phyloP scores from a whole-genome alignment of 2,797 vertebrate species.

The Sebastes wilsoni region DNA sequence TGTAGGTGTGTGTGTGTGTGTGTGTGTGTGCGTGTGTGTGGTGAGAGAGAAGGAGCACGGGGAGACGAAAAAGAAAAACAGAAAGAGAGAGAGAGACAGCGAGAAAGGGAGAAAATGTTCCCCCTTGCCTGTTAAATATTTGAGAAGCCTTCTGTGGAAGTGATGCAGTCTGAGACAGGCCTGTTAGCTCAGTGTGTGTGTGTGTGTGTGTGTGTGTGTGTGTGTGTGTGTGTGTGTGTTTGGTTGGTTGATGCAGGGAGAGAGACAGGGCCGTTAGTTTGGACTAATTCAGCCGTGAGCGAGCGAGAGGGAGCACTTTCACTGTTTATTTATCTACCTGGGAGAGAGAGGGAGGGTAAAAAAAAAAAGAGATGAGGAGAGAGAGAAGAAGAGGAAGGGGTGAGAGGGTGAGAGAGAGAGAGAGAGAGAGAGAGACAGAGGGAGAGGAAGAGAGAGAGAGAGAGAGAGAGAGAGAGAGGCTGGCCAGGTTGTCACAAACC shows the following conservation, averaged over 20 bases:
- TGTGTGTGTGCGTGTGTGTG: not conserved
- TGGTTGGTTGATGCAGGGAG: constrained; percentile 52
- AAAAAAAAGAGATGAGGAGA: not conserved
- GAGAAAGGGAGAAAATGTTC: constrained; percentile 75
- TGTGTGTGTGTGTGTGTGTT: constrained; percentile 13
- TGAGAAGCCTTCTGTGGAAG: constrained; percentile 77
- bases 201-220: constrained; percentile 6
- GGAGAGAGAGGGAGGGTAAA: constrained; percentile 30
- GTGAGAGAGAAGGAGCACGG: constrained; percentile 9
- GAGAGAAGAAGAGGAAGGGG: constrained; percentile 5
- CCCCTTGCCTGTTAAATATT: constrained; percentile 81
- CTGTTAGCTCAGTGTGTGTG: constrained; percentile 56
- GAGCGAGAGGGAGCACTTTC: constrained; percentile 72
- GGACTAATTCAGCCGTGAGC: constrained; percentile 77
- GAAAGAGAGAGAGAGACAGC: constrained; percentile 30
- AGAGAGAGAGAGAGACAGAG: not conserved
- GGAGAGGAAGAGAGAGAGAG: not conserved
- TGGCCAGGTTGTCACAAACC: constrained; percentile 80
- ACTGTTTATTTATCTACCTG: constrained; percentile 84
- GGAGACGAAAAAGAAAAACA: constrained; percentile 32
- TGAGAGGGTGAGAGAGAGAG: not conserved
- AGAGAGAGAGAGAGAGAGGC: constrained; percentile 39
- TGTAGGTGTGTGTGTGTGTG: constrained; percentile 25
- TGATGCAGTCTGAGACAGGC: constrained; percentile 74
- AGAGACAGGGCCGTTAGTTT: constrained; percentile 66